Conservation (phyloP, 1,140 invertebrate species). For the Steinernema feltiae region DNA sequence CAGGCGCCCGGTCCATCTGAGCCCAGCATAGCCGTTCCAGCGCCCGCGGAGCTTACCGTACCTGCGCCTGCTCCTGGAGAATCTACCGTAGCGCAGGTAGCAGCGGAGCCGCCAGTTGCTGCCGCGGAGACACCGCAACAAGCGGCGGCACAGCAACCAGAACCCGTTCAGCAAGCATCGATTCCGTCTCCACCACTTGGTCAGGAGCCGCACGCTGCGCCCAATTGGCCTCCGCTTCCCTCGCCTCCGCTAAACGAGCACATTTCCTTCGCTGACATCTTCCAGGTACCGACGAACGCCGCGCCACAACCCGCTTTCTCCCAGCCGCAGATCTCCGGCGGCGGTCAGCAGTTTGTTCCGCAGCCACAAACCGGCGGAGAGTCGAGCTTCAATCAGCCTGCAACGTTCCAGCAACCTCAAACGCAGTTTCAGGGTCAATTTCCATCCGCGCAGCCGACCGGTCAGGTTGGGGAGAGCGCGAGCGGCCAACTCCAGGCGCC, state of each 20-base stretch:
- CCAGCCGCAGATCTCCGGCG: no score
- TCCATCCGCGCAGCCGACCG: no score
- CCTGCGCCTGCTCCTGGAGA: not conserved
- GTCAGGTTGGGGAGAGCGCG: no score
- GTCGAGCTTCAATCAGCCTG: no score
- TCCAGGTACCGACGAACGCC: not conserved
- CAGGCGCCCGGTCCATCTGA: no score
- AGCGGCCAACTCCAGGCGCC: no score
- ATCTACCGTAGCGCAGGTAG: not conserved
- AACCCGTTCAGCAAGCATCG: not conserved
- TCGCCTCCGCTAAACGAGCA: not conserved
- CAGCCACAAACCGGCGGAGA: no score
- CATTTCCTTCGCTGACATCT: not conserved
- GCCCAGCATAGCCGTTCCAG: not conserved
- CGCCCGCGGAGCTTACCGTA: not conserved
- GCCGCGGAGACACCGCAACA: not conserved
- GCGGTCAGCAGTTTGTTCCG: no score
- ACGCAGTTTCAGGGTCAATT: no score
- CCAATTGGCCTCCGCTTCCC: constrained; percentile 1
- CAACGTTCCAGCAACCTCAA: no score
- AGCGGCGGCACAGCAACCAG: not conserved
- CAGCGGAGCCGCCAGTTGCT: not conserved
- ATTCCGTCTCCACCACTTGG: not conserved
- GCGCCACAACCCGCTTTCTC: not conserved
- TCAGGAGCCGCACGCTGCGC: not conserved